These are phyloP conservation scores for Brevimyrus niger DNA, from an alignment of 2,113 vertebrate genomes.

Conservation along the genomic window DNA sequence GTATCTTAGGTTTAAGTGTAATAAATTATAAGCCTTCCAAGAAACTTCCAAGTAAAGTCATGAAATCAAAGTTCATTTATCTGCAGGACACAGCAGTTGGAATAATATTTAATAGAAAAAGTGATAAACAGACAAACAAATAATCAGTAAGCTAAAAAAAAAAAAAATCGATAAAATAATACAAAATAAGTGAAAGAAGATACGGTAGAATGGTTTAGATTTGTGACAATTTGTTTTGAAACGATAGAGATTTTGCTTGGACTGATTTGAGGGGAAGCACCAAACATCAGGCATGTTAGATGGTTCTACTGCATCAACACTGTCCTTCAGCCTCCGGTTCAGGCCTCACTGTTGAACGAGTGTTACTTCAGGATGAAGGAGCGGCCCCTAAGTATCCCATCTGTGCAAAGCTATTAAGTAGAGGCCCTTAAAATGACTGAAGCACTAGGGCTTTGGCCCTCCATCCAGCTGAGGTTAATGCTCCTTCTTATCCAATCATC, in stretches of 20 bases:
- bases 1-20: not conserved
- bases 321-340: not conserved
- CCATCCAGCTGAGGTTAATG: not conserved
- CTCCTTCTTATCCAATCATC: not conserved
- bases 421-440: conserved; percentile 23
- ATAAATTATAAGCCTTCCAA: not conserved
- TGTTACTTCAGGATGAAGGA: conserved; percentile 14
- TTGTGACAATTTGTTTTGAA: not conserved
- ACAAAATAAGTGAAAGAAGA: not conserved
- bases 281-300: not conserved
- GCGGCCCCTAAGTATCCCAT: not conserved
- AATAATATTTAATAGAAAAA: no score
- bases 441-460: not conserved
- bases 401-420: conserved; percentile 13
- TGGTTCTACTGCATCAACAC: not conserved
- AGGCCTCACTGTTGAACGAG: not conserved
- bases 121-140: not conserved
- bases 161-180: no score
- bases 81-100: no score
- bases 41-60: not conserved
- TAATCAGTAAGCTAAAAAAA: not conserved
- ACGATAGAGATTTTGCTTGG: not conserved
- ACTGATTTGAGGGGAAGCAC: not conserved
- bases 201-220: not conserved
- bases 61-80: no score